Evolutionary conservation across 2,888 invertebrate genomes (phyloP), one percentile per base, ranked within the genome.

Genomic region (Saturnia japonica): DNA sequence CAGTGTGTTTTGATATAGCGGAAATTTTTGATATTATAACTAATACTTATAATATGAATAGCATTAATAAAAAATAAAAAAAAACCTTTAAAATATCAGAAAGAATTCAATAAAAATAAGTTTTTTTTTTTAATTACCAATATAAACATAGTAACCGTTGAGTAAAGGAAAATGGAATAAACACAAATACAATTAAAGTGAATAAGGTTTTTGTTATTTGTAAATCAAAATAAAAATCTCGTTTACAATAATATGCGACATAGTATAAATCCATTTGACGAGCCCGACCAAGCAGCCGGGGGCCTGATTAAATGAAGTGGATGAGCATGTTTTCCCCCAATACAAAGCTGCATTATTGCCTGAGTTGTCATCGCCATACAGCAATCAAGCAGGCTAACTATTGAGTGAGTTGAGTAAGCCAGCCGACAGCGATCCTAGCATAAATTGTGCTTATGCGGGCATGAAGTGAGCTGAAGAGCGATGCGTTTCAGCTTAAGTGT

Each of bases 331-430:
- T 78, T 76, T 74, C 71, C 74, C 72, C 70, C 74, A 75, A 75
- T 76, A 73, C 76, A 75, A 75, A 77, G 74, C 76, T 68, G 62
- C 70, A 73, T 74, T 77, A 78, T 80, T 77, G 75, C 73, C 70
- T 72, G 75, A 77, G 71, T 74, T 76, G 75, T 75, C 74, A 77
- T 78, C 74, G 73, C 76, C 78, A 75, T 76, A 76, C 74, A 80
- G 78, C 78, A 79, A 81, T 82, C 78, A 82, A 76, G 74, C 74
- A 68, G 67, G 72, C 74, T 74, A 75, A 77, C 78, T 77, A 76
- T 78, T 77, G 77, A 78, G 75, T 74, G 74, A 74, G 68, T 68
- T 69, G 74, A 72, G 73, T 74, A 72, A 74, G 69, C 72, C 71
- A 74, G 69, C 68, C 67, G 73, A 73, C 71, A 75, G 70, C 72